Percentiles rank a stretch among this genome's conserved stretches.
Evolutionary conservation across 1,140 invertebrate genomes (phyloP).

Genomic region (Streblospio benedicti): DNA sequence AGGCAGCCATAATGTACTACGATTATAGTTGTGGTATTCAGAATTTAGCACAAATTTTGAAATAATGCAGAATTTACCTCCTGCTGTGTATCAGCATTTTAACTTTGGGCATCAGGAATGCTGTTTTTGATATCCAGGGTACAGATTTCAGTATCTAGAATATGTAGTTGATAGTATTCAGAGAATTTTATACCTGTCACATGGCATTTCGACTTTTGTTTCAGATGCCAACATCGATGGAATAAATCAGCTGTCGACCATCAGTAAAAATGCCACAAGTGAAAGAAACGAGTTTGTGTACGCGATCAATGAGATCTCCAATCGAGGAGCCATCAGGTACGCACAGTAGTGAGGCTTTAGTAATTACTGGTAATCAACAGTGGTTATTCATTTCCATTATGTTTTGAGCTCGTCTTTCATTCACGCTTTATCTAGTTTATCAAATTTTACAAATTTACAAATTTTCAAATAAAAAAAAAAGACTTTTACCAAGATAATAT

Average conservation of each 20-base stretch:
- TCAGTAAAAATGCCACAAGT: background rate
- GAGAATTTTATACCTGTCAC: background rate
- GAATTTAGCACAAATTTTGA: too few species aligned
- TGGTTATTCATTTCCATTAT: too few species aligned
- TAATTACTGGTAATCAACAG: too few species aligned
- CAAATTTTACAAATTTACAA: too few species aligned
- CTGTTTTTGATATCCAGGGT: background rate
- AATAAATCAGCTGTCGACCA: slow-evolving; percentile 6
- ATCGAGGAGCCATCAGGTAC: slow-evolving; percentile 11
- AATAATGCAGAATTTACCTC: background rate
- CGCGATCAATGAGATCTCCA: slow-evolving; percentile 11
- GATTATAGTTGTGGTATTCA: too few species aligned
- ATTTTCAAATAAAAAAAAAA: too few species aligned
- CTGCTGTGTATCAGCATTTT: background rate
- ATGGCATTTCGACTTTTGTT: background rate
- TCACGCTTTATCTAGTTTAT: too few species aligned
- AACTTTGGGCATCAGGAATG: background rate
- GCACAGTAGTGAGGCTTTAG: too few species aligned
- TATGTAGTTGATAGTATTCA: background rate
- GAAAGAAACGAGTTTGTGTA: slow-evolving; percentile 12
- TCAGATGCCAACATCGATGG: slow-evolving; percentile 3
- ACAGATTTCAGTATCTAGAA: background rate
- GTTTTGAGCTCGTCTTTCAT: too few species aligned
- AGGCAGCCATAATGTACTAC: background rate
- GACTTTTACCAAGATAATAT: too few species aligned